Evolutionary conservation across 1,140 invertebrate species (phyloP).

Genomic region (Drosophila orosa): DNA sequence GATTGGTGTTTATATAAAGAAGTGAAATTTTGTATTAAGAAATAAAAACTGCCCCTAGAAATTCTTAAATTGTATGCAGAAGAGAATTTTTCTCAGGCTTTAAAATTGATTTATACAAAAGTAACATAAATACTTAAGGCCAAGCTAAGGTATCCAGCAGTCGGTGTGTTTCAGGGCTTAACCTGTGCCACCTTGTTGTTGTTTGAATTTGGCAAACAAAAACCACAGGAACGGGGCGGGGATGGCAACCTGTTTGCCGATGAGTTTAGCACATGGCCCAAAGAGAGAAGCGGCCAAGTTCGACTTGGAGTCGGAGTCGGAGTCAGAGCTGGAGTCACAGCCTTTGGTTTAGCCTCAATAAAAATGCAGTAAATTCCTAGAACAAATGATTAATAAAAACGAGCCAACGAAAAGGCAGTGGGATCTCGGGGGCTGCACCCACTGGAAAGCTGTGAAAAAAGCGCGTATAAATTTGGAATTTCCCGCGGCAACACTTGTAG

Average conservation of each 20-base stretch:
- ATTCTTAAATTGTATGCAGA: neutral
- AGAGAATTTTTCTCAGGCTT: neutral
- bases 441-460: conserved; percentile 78
- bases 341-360: conserved; percentile 78
- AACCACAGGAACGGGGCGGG: conserved; percentile 51
- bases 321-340: conserved; percentile 25
- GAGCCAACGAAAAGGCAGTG: conserved; percentile 28
- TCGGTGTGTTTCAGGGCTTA: conserved; percentile 3
- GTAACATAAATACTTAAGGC: neutral
- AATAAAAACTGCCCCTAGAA: neutral
- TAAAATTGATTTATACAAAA: neutral
- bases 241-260: conserved; percentile 71
- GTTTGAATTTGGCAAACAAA: conserved; percentile 80
- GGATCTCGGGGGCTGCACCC: conserved; percentile 64
- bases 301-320: conserved; percentile 13
- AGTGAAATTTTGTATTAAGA: neutral
- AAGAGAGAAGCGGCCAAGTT: conserved; percentile 37
- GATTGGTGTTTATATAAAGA: neutral
- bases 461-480: conserved; percentile 76
- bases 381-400: conserved; percentile 82
- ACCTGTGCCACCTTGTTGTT: conserved; percentile 52
- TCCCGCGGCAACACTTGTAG: conserved; percentile 57
- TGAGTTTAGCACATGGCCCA: conserved; percentile 77
- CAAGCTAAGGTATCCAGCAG: conserved; percentile 4
- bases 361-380: conserved; percentile 81